phyloP scores from a whole-genome alignment of 2,113 vertebrate species.

The Sturnira hondurensis region DNA sequence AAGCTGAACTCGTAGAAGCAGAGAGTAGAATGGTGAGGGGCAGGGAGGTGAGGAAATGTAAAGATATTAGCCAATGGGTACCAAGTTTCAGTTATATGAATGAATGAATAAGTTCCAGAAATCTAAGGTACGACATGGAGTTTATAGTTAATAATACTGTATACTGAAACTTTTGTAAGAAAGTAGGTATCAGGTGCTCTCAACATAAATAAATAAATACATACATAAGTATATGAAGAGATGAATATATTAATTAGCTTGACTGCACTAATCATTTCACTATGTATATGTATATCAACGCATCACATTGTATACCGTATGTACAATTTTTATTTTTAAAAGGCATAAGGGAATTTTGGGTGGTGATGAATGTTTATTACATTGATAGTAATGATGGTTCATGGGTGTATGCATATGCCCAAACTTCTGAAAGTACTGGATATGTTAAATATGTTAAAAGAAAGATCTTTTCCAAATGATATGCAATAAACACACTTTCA shows the following conservation, averaged over 20 bases:
- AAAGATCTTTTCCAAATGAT: neutral
- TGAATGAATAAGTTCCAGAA: neutral
- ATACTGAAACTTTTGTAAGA: neutral
- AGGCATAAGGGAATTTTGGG: neutral
- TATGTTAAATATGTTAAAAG: neutral
- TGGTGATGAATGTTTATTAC: neutral
- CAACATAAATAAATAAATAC: neutral
- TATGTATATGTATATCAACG: neutral
- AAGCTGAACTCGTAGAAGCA: neutral
- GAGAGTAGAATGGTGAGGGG: neutral
- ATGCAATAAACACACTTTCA: neutral
- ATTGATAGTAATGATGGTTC: neutral
- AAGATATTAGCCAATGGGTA: neutral
- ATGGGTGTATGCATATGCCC: neutral
- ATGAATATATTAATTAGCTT: neutral
- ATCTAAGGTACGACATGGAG: neutral
- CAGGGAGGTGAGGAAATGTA: neutral
- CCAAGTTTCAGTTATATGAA: neutral
- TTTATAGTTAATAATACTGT: neutral
- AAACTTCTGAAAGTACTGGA: neutral
- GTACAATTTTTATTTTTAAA: neutral
- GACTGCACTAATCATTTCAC: neutral
- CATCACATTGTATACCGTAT: neutral
- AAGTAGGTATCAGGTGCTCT: neutral
- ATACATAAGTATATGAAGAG: neutral